A percentile compares a stretch with the other conserved stretches of the same genome.
Conservation (phyloP, 2,888 invertebrate species). For the Cyrtodaria siliqua region DNA sequence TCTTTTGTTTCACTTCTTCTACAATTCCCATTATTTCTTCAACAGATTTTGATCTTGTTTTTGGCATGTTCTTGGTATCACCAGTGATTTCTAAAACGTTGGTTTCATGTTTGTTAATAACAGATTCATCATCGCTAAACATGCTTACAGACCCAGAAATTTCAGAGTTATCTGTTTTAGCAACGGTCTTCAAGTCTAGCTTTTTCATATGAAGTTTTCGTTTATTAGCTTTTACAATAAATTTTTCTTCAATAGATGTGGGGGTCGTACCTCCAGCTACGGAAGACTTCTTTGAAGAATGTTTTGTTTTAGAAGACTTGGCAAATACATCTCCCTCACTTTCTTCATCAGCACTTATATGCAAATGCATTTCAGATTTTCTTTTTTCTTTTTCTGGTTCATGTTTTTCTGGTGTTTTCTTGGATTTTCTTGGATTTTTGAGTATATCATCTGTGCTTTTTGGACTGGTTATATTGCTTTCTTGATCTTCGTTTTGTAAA, state of each 20-base stretch:
- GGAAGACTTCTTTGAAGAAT: background rate
- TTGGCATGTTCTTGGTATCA: background rate
- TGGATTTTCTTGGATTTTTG: too few relatives aligned
- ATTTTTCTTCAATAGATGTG: slow-evolving; percentile 24
- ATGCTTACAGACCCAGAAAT: background rate
- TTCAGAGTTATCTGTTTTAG: too few relatives aligned
- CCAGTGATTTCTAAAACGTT: background rate
- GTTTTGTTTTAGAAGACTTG: slow-evolving; percentile 14
- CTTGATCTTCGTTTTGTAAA: too few relatives aligned
- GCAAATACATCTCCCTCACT: slow-evolving; percentile 29
- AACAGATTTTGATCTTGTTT: slow-evolving; percentile 32
- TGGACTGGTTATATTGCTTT: too few relatives aligned
- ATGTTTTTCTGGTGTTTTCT: background rate
- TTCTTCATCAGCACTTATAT: slow-evolving; percentile 11
- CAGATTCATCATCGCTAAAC: slow-evolving; percentile 3
- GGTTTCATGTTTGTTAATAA: too few relatives aligned
- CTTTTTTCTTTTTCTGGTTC: slow-evolving; percentile 1
- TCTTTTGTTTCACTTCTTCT: slow-evolving; percentile 36
- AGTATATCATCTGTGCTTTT: too few relatives aligned
- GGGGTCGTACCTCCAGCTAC: background rate
- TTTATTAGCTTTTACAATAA: slow-evolving; percentile 27
- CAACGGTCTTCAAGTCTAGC: background rate
- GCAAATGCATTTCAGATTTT: slow-evolving; percentile 12
- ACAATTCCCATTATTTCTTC: slow-evolving; percentile 38
- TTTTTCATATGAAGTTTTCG: slow-evolving; percentile 15